Conservation (phyloP, 53 echinoderm and acorn worm species). For the Astropecten irregularis region DNA sequence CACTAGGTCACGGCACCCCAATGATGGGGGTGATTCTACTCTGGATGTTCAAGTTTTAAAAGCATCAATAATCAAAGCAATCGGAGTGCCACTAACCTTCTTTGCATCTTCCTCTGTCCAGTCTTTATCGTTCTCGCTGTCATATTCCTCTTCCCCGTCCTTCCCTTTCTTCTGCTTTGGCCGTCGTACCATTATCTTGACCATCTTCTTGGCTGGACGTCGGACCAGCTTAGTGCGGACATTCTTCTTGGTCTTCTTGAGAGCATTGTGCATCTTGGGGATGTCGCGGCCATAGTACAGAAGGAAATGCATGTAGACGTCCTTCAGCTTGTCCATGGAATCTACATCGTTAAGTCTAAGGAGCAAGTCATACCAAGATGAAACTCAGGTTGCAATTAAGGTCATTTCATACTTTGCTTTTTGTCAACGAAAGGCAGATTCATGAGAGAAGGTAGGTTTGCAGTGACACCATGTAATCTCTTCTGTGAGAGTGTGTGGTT, state of each 20-base stretch:
- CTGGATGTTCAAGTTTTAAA: no score
- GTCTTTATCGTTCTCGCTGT: slow-evolving; percentile 49
- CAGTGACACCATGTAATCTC: no score
- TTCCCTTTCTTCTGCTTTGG: slow-evolving; percentile 35
- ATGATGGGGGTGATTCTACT: no score
- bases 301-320: slow-evolving; percentile 95
- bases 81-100: slow-evolving; percentile 18
- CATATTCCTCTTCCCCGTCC: slow-evolving; percentile 47
- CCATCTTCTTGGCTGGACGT: slow-evolving; percentile 49
- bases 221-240: slow-evolving; percentile 48
- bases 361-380: background rate
- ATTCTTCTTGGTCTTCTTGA: slow-evolving; percentile 71
- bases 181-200: slow-evolving; percentile 63
- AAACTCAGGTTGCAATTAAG: background rate
- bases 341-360: slow-evolving; percentile 84
- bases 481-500: no score
- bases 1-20: no score
- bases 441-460: no score
- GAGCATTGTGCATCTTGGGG: slow-evolving; percentile 89
- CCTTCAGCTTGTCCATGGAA: slow-evolving; percentile 91
- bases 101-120: slow-evolving; percentile 59
- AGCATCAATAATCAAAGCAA: no score
- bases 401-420: no score
- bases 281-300: slow-evolving; percentile 97
- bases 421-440: no score